phyloP scores from a whole-genome alignment of 1,140 invertebrate genomes.

The Oryctes rhinoceros region DNA sequence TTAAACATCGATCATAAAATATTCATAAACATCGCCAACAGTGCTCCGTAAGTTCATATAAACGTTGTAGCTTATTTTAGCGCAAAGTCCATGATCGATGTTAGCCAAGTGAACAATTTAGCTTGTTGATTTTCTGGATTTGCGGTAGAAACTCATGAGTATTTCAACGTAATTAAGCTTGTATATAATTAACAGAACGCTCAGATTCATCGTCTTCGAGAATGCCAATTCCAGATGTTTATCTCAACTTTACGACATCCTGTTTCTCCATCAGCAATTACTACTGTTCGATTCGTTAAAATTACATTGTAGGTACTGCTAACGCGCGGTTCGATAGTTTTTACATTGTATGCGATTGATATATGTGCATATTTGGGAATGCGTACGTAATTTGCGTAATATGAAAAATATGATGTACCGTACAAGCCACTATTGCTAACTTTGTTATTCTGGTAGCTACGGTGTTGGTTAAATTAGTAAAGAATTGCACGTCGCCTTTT shows the following conservation, averaged over 20 bases:
- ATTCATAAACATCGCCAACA: neutral
- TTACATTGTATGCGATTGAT: too few relatives aligned
- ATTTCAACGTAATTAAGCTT: neutral
- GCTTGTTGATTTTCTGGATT: conserved; percentile 24
- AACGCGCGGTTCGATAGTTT: too few relatives aligned
- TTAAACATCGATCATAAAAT: neutral
- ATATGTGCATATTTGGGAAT: too few relatives aligned
- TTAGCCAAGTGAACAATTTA: neutral
- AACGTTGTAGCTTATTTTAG: neutral
- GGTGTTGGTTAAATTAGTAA: too few relatives aligned
- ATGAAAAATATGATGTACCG: too few relatives aligned
- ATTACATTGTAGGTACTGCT: too few relatives aligned
- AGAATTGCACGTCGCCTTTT: too few relatives aligned
- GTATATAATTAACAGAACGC: neutral
- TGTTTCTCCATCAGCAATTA: neutral
- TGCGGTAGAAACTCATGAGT: neutral
- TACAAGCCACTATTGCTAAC: too few relatives aligned
- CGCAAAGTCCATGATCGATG: neutral
- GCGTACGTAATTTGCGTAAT: too few relatives aligned
- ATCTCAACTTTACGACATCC: neutral
- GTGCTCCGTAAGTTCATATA: neutral
- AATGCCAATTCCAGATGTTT: neutral
- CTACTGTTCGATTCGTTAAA: too few relatives aligned
- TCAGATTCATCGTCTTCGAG: neutral
- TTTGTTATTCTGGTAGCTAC: too few relatives aligned